Evolutionary conservation across 2,888 invertebrate species (phyloP), one percentile per base, ranked within the genome.

Genomic region (Morpho deidamia): DNA sequence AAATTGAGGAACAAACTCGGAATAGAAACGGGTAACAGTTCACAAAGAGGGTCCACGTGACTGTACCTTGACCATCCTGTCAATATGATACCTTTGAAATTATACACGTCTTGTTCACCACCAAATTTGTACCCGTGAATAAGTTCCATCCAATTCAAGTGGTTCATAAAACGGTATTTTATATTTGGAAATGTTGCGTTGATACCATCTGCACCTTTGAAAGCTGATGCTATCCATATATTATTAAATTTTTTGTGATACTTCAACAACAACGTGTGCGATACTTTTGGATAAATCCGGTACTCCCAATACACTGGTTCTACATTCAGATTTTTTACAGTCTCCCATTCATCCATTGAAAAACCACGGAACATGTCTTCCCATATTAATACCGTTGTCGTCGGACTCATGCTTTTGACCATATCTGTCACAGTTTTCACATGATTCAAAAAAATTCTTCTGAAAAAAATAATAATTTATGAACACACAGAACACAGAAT

Each of bases 201-300:
- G 0, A 72, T 71, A 0, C 91, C 91, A 44, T 93, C 93, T 0
- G 94, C 93, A 0, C 96, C 97, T 87, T 97, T 97, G 70, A 93
- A 97, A 0, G 97, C 96, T 56, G 95, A 93, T 0, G 95, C 96
- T 42, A 94, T 90, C 96, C 96, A 96, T 14, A 96, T 83, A 38
- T 91, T 90, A 1, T 90, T 81, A 76, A 96, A 97, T 8, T 67
- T 69, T 32, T 63, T 69, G 38, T 78, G 76, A 45, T 83, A 79
- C 34, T 71, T 69, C 5, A 69, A 63, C 9, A 85, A 55, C 41
- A 67, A 65, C 0, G 46, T 74, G 61, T 74, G 89, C 67, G 71
- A 74, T 44, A 64, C 69, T 5, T 59, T 53, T 7, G 71, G 12
- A 3, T 66, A 84, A 66, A 53, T 71, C 1, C 76, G 79, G 66